phyloP scores from a whole-genome alignment of 2,888 invertebrate genomes.

The Trichopoda pennipes region DNA sequence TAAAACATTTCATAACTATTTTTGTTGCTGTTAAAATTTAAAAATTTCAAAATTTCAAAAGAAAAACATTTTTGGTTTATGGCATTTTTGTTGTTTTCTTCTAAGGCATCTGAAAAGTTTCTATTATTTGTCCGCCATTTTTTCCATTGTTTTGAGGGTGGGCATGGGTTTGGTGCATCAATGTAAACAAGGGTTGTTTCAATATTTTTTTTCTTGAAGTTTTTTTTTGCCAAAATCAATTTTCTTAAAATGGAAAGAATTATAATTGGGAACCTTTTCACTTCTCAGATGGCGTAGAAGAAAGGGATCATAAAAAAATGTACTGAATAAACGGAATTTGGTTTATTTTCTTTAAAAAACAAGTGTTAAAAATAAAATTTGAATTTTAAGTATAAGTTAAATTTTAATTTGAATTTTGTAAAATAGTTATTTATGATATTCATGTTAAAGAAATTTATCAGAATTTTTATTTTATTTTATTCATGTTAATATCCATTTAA shows the following conservation, averaged over 20 bases:
- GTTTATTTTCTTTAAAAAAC: constrained; percentile 22
- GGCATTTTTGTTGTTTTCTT: constrained; percentile 59
- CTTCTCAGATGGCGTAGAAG: constrained; percentile 63
- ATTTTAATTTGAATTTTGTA: too few species aligned
- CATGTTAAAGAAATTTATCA: neutral
- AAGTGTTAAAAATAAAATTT: neutral
- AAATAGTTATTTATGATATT: neutral
- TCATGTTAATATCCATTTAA: neutral
- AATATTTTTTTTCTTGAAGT: neutral
- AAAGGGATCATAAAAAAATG: constrained; percentile 49
- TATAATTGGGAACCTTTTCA: neutral
- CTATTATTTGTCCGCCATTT: constrained; percentile 42
- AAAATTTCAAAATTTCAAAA: neutral
- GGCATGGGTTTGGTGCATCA: constrained; percentile 7
- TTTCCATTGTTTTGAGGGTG: constrained; percentile 39
- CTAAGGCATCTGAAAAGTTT: constrained; percentile 57
- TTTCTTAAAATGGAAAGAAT: constrained; percentile 2
- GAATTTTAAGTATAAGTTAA: neutral
- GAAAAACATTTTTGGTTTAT: constrained; percentile 48
- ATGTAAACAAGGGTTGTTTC: constrained; percentile 29
- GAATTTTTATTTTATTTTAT: neutral
- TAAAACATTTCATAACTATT: constrained; percentile 8
- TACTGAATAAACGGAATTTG: constrained; percentile 41
- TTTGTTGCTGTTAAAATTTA: neutral
- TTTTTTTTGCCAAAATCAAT: neutral